Base-by-base conservation (phyloP, 2,888 invertebrate genomes). In the Cyrtodaria siliqua region DNA sequence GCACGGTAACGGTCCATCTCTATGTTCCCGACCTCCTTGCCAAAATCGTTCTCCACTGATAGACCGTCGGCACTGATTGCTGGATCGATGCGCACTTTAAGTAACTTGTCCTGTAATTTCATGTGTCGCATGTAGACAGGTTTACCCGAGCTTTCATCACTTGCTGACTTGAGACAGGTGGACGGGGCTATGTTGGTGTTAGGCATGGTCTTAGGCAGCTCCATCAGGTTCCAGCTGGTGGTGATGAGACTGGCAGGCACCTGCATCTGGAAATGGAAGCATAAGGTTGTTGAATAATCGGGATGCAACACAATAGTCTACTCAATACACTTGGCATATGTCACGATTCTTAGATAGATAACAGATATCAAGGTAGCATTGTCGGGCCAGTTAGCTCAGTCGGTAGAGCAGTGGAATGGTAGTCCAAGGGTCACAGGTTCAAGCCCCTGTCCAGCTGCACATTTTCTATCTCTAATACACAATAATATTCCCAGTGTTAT, bases 231-330 rank as follows among this genome's bases (percentile, higher is more conserved):
- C 74, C 82, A 85, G 61, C 82, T 79, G 38, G 84, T 82, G 26
- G 86, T 86, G 52, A 89, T 84, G 4, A 89, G 81, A 56, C 84
- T 87, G 0, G 86, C 84, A 2, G 87, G 88, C 12, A 86, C 87
- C 67, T 85, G 82, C 75, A 86, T 82, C 74, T 85, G 44, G 40
- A 64, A 68, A 12, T 33, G 33, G 33, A 33, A 33, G n/a, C n/a
- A n/a, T n/a, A n/a, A n/a, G n/a, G n/a, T n/a, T n/a, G n/a, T n/a
- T n/a, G n/a, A n/a, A n/a, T n/a, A n/a, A n/a, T n/a, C n/a, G n/a
- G n/a, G n/a, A n/a, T n/a, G n/a, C n/a, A n/a, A n/a, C n/a, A n/a
- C n/a, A n/a, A n/a, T n/a, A n/a, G n/a, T n/a, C n/a, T n/a, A n/a
- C n/a, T n/a, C n/a, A n/a, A n/a, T n/a, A n/a, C n/a, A n/a, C n/a